Percentiles rank a stretch among this genome's conserved stretches.
Evolutionary conservation across 2,113 vertebrate species (phyloP).

Genomic region (Sebastes fasciatus): DNA sequence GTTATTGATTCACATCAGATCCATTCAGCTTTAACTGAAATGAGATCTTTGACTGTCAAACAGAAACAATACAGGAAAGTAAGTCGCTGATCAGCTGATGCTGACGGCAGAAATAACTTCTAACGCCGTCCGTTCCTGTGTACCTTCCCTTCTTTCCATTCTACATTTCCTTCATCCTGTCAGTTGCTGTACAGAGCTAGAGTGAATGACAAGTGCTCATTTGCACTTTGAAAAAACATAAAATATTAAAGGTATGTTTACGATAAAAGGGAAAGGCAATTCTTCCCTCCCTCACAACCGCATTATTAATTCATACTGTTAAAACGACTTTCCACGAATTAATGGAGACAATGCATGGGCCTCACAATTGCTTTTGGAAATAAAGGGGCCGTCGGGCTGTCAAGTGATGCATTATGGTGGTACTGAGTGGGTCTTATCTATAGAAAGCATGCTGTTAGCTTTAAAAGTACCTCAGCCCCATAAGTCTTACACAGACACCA

Average conservation of each 20-base stretch:
- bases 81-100: not conserved
- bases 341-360: slow-evolving; percentile 82
- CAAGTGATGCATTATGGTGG: slow-evolving; percentile 79
- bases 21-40: slow-evolving; percentile 12
- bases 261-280: slow-evolving; percentile 86
- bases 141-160: slow-evolving; percentile 35
- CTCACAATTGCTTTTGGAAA: slow-evolving; percentile 80
- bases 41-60: slow-evolving; percentile 17
- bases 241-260: slow-evolving; percentile 89
- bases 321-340: slow-evolving; percentile 89
- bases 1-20: slow-evolving; percentile 1
- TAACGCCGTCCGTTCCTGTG: not conserved
- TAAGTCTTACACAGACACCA: slow-evolving; percentile 59
- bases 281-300: slow-evolving; percentile 80
- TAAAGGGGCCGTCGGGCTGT: slow-evolving; percentile 72
- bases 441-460: slow-evolving; percentile 75
- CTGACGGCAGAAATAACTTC: slow-evolving; percentile 18
- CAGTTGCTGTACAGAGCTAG: slow-evolving; percentile 44
- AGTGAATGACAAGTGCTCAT: slow-evolving; percentile 73
- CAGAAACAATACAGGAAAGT: not conserved
- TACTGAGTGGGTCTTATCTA: slow-evolving; percentile 80
- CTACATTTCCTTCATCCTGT: slow-evolving; percentile 63
- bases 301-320: slow-evolving; percentile 90
- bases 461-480: slow-evolving; percentile 52
- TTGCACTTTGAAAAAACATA: slow-evolving; percentile 85